Evolutionary conservation across 92 coral and sea anemone genomes (phyloP).

Genomic region (Actinostola sp.): DNA sequence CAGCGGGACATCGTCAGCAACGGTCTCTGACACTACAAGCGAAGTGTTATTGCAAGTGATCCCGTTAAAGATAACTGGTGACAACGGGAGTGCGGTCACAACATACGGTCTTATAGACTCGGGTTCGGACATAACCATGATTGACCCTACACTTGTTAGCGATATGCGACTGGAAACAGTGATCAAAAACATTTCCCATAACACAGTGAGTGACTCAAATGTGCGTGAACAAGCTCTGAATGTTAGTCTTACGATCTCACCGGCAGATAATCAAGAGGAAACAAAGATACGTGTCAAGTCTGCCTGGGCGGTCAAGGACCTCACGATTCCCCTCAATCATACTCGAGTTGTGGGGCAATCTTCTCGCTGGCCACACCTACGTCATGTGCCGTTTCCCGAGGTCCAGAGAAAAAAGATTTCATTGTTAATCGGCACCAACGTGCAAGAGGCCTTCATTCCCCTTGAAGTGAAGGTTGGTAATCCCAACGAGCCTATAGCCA

Average conservation of each 20-base stretch:
- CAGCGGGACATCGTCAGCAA: not conserved
- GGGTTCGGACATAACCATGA: slow-evolving; percentile 62
- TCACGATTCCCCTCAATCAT: slow-evolving; percentile 38
- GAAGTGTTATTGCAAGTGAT: slow-evolving; percentile 54
- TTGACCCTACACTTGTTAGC: slow-evolving; percentile 40
- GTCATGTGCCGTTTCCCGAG: slow-evolving; percentile 53
- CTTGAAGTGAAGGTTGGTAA: slow-evolving; percentile 51
- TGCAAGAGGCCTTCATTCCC: slow-evolving; percentile 62
- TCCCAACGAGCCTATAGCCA: slow-evolving; percentile 57
- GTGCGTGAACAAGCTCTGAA: too few relatives aligned
- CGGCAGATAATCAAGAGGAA: too few relatives aligned
- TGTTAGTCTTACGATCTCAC: too few relatives aligned
- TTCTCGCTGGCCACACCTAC: slow-evolving; percentile 52
- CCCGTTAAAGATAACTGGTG: slow-evolving; percentile 36
- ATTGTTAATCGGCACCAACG: slow-evolving; percentile 55
- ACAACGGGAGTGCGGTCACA: slow-evolving; percentile 38
- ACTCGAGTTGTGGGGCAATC: slow-evolving; percentile 1
- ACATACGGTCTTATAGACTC: slow-evolving; percentile 53
- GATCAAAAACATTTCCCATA: too few relatives aligned
- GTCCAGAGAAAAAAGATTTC: slow-evolving; percentile 60
- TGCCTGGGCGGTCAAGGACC: slow-evolving; percentile 36
- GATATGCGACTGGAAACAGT: too few relatives aligned
- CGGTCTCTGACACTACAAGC: too few relatives aligned
- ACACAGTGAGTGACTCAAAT: too few relatives aligned
- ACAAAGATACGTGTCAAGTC: slow-evolving; percentile 4